Base-by-base conservation (phyloP, 2,113 vertebrate genomes). In the Myiopsitta monachus region DNA sequence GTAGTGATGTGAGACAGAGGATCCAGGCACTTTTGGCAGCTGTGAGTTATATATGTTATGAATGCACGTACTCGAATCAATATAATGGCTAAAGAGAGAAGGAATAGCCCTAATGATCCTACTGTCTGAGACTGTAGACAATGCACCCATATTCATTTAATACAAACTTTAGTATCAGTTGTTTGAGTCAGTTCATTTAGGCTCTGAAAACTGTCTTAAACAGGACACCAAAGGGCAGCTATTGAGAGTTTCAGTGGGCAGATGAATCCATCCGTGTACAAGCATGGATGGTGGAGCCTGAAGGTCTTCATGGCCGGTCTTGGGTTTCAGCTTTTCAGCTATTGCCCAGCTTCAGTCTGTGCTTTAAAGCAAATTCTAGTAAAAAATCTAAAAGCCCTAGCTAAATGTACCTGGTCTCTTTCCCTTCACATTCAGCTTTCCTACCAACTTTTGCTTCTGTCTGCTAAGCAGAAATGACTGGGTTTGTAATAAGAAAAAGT, bases 231-330 rank as follows among this genome's bases (percentile, higher is more conserved):
- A 64, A 82, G 12, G 13, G 22, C 23, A 85, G 24, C 12, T n/a
- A 17, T 10, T 54, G 44, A 33, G 26, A 30, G 13, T 28, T 19
- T 73, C 23, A 18, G 14, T 22, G 30, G 23, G 22, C 18, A 66
- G 36, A 27, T 1, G 5, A 82, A 55, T 61, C 15, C 8, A 22
- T 19, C 3, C 4, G 2, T 0, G 0, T 28, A 21, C 43, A 44
- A 77, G 10, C 5, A 33, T 8, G 30, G 13, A 14, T 16, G 12
- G 19, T 78, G n/a, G n/a, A 44, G 1, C 14, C 36, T 64, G 33
- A n/a, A 63, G 21, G 6, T 62, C 30, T 33, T 64, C 5, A 57
- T 31, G 39, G 7, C 43, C n/a, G 30, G 13, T 4, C 36, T 44
- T 69, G 24, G 2, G 4, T 76, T 86, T 83, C 27, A 51, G 17